Evolutionary conservation across 2,888 invertebrate species (phyloP), one percentile per base, ranked within the genome.

Genomic region (Meghimatium bilineatum): DNA sequence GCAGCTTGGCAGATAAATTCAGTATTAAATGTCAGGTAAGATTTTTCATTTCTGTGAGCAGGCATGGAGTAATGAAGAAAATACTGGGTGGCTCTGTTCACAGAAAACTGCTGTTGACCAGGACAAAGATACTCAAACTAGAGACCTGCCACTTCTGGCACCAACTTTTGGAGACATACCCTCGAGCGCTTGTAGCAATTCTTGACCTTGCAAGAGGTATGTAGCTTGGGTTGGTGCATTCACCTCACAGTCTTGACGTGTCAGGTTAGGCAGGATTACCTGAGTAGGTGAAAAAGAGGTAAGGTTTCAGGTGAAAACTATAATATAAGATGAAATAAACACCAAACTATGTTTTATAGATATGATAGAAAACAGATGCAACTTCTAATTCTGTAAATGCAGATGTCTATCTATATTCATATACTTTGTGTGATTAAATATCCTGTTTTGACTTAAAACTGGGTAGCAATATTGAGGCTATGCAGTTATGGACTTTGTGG

Each of bases 241-340:
- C 36, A 90, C 90, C 80, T 90, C 90, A 77, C 88, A 89, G 84
- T 91, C 90, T 34, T 88, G 88, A 34, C 87, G 88, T 10, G 89
- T 89, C 78, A 90, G 82, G n/a, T 85, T 75, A 12, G 83, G 83
- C 69, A 83, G 78, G 38, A 83, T 67, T 12, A 56, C 29, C 82
- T 82, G 32, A 29, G 20, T 66, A n/a, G 14, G 26, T 26, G n/a
- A 63, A n/a, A n/a, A 3, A 63, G 26, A 63, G n/a, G 12, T 12
- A n/a, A 44, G 44, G 44, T 44, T 8, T 44, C 6, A 44, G 5
- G 44, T 44, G 44, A 44, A 44, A 44, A 44, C 44, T 44, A 44
- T 12, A 44, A 44, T 12, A 44, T 12, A 44, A 44, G 12, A 44
- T 44, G 44, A 12, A 44, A 44, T 44, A 44, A 5, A 44, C 44